Conservation (phyloP, 2,888 invertebrate species). For the Polymixis flavicincta region DNA sequence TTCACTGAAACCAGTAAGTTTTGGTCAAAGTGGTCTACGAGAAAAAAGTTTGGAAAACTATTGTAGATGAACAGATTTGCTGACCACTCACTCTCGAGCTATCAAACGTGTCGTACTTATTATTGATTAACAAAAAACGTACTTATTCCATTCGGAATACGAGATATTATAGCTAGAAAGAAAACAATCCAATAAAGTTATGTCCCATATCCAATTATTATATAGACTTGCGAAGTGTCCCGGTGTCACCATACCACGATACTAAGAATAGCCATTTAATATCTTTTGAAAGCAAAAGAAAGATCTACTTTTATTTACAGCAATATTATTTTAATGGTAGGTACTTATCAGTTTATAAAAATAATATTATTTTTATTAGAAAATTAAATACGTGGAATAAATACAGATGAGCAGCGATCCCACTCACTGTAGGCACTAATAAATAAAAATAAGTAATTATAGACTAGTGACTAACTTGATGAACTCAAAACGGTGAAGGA, state of each 20-base stretch:
- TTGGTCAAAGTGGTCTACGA: no score
- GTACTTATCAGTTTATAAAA: background rate
- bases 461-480: background rate
- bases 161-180: background rate
- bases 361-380: background rate
- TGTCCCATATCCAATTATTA: constrained; percentile 20
- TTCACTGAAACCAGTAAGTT: no score
- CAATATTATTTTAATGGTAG: constrained; percentile 1
- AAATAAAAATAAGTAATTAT: no score
- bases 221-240: background rate
- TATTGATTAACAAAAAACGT: background rate
- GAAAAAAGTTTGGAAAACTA: no score
- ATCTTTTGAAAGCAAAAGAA: constrained; percentile 19
- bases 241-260: background rate
- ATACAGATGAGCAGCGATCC: background rate
- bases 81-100: background rate
- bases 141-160: background rate
- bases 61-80: no score
- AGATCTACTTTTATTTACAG: constrained; percentile 10
- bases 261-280: constrained; percentile 12
- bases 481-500: no score
- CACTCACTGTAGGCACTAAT: no score
- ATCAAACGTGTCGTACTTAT: no score
- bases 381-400: background rate
- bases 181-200: constrained; percentile 5